Percentiles rank a stretch among this genome's conserved stretches.
Conservation (phyloP, 2,797 vertebrate species). For the Monodelphis domestica region DNA sequence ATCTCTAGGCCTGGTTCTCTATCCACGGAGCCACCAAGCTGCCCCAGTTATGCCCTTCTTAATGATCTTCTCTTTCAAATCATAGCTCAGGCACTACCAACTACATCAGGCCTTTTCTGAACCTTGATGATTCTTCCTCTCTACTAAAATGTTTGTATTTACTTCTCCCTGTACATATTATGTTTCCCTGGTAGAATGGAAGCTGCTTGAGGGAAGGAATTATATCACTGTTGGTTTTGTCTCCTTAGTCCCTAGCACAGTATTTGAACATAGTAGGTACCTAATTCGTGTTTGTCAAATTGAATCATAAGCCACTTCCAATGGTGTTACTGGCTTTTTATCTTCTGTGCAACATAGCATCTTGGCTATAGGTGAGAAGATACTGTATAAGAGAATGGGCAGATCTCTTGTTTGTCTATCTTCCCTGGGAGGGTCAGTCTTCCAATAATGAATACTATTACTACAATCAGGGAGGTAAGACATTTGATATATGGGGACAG, state of each 20-base stretch:
- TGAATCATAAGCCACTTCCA: background rate
- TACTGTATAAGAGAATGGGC: background rate
- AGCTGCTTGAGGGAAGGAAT: background rate
- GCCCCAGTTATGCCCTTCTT: too few species aligned
- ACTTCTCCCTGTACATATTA: background rate
- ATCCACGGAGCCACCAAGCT: too few species aligned
- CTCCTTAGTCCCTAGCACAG: background rate
- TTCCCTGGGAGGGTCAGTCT: background rate
- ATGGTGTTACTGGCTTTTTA: background rate
- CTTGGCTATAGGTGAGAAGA: background rate
- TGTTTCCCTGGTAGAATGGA: background rate
- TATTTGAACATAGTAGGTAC: background rate
- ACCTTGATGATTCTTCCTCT: background rate
- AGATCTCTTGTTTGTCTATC: background rate
- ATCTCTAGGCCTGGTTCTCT: too few species aligned
- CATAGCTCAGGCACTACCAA: background rate
- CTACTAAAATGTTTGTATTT: background rate
- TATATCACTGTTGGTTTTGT: background rate
- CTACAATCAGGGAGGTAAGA: background rate
- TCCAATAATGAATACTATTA: background rate
- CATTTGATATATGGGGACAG: background rate
- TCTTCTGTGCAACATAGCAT: background rate
- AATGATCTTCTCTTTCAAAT: too few species aligned
- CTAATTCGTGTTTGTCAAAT: background rate
- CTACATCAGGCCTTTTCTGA: background rate